Evolutionary conservation across 2,113 vertebrate species (phyloP).

Genomic region (Nycticorax nycticorax): DNA sequence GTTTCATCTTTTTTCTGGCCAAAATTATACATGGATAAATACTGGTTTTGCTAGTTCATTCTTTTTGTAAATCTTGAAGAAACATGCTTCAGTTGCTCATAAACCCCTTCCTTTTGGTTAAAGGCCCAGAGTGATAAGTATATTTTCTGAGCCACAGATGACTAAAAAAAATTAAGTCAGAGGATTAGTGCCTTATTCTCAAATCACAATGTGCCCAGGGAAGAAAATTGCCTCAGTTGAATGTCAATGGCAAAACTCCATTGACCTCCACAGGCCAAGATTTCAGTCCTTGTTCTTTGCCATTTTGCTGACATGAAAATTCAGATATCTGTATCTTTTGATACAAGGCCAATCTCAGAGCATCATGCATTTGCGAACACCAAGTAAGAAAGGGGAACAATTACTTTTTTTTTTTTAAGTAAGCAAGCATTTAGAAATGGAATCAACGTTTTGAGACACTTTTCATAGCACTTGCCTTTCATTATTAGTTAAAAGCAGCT

Average conservation of each 20-base stretch:
- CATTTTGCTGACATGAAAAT: neutral
- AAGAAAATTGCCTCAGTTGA: neutral
- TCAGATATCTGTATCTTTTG: neutral
- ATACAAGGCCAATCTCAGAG: neutral
- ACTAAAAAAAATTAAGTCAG: neutral
- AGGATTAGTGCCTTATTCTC: neutral
- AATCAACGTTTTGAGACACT: neutral
- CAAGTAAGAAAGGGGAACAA: neutral
- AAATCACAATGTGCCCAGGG: neutral
- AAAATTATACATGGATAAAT: neutral
- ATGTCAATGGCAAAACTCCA: neutral
- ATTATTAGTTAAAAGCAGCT: neutral
- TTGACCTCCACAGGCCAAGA: neutral
- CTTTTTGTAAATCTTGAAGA: neutral
- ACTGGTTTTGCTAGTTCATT: neutral
- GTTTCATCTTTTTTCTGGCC: neutral
- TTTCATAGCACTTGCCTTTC: neutral
- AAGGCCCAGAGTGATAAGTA: neutral
- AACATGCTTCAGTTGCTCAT: neutral
- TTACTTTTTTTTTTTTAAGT: neutral
- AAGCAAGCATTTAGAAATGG: neutral
- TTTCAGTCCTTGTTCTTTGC: neutral
- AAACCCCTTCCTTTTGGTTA: neutral
- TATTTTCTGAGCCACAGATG: neutral
- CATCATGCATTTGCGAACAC: neutral